Evolutionary conservation across 2,797 vertebrate species (phyloP).

Genomic region (Helostoma temminkii): DNA sequence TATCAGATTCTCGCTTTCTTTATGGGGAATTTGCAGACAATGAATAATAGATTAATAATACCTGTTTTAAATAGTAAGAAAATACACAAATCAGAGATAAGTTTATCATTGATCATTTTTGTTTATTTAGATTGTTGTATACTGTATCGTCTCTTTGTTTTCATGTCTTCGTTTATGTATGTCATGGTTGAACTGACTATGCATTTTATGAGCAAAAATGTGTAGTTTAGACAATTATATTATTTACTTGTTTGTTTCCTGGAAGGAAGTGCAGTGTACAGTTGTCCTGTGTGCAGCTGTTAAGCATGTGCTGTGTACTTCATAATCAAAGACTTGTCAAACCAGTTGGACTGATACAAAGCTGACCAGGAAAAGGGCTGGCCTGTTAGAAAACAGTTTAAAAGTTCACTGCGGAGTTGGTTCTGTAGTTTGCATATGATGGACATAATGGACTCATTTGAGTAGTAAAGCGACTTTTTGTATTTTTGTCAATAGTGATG

Average conservation of each 20-base stretch:
- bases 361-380: conserved; percentile 30
- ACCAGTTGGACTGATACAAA: conserved; percentile 66
- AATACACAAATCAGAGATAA: background rate
- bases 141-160: background rate
- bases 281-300: conserved; percentile 37
- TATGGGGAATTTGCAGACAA: conserved; percentile 2
- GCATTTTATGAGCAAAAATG: too few species aligned
- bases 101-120: background rate
- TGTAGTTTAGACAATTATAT: too few species aligned
- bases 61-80: background rate
- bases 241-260: background rate
- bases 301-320: conserved; percentile 42
- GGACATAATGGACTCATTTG: background rate
- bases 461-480: background rate
- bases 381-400: background rate
- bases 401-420: conserved; percentile 2
- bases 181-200: too few species aligned
- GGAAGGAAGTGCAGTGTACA: background rate
- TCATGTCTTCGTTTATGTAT: too few species aligned
- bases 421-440: background rate
- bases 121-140: background rate
- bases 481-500: background rate
- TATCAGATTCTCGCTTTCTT: conserved; percentile 47
- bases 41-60: conserved; percentile 24
- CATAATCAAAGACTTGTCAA: conserved; percentile 46